These are phyloP conservation scores for Onthophagus sagittarius DNA, from an alignment of 2,888 invertebrate genomes.

Conservation along the genomic window DNA sequence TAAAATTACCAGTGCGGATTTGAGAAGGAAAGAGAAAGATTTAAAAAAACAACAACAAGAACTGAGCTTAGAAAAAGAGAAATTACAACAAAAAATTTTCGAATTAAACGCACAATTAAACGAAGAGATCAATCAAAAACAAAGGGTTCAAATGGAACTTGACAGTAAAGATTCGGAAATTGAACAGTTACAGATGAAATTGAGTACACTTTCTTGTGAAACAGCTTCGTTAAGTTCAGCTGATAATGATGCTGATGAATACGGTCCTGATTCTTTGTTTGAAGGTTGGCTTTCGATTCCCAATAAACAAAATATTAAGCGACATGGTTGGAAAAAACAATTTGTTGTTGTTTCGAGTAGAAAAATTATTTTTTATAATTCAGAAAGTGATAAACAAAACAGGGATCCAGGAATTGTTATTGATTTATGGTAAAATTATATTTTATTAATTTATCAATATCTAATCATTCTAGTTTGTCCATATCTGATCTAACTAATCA, in stretches of 20 bases:
- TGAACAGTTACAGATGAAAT: slow-evolving; percentile 84
- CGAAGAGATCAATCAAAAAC: slow-evolving; percentile 73
- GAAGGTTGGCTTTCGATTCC: slow-evolving; percentile 97
- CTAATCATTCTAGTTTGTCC: background rate
- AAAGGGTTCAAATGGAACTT: slow-evolving; percentile 90
- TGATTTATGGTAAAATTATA: slow-evolving; percentile 76
- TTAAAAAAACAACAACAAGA: slow-evolving; percentile 92
- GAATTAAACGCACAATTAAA: slow-evolving; percentile 74
- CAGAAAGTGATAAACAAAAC: slow-evolving; percentile 90
- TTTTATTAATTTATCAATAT: background rate
- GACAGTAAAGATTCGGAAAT: slow-evolving; percentile 96
- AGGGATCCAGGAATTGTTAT: slow-evolving; percentile 92
- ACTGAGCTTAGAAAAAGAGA: slow-evolving; percentile 88
- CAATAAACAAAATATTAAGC: slow-evolving; percentile 89
- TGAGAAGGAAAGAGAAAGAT: slow-evolving; percentile 90
- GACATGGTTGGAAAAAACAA: slow-evolving; percentile 96
- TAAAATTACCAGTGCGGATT: slow-evolving; percentile 73
- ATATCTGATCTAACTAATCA: too few relatives aligned
- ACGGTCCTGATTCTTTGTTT: slow-evolving; percentile 69
- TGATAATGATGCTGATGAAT: slow-evolving; percentile 77
- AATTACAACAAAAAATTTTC: slow-evolving; percentile 82
- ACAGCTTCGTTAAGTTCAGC: slow-evolving; percentile 89
- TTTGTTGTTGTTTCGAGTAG: slow-evolving; percentile 95
- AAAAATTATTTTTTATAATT: slow-evolving; percentile 96
- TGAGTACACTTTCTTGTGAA: slow-evolving; percentile 76